Evolutionary conservation across 1,140 invertebrate species (phyloP).

Genomic region (Notospermus geniculatus): DNA sequence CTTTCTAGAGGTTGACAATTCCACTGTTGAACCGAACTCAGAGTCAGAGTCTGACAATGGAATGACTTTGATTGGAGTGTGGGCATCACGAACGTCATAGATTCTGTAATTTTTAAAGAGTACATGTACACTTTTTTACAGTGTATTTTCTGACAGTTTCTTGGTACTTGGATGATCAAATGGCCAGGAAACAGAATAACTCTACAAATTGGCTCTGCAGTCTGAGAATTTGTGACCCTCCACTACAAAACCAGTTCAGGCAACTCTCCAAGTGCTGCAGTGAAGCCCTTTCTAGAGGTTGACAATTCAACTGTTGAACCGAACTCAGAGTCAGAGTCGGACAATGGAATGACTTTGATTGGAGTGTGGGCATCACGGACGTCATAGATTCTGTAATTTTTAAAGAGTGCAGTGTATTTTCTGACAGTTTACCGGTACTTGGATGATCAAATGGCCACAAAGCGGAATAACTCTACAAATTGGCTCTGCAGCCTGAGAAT

Average conservation of each 20-base stretch:
- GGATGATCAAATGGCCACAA: neutral
- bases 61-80: slow-evolving; percentile 40
- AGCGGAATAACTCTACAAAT: neutral
- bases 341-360: slow-evolving; percentile 41
- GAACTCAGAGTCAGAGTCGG: slow-evolving; percentile 22
- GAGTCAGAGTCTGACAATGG: slow-evolving; percentile 31
- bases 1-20: slow-evolving; percentile 31
- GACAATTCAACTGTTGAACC: slow-evolving; percentile 25
- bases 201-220: no score
- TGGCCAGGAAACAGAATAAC: neutral
- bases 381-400: slow-evolving; percentile 46
- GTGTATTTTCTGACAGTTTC: neutral
- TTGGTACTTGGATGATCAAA: neutral
- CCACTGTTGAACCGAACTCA: slow-evolving; percentile 18
- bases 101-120: slow-evolving; percentile 41
- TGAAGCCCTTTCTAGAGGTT: slow-evolving; percentile 32
- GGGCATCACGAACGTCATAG: slow-evolving; percentile 50
- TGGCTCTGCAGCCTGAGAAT: no score
- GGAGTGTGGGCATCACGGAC: slow-evolving; percentile 47
- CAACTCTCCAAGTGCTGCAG: slow-evolving; percentile 70
- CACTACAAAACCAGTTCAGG: no score
- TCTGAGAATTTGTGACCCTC: no score
- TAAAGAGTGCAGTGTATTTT: neutral
- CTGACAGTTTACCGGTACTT: neutral
- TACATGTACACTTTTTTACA: no score